These are phyloP conservation scores for Luscinia megarhynchos DNA, from an alignment of 2,797 vertebrate species.

Conservation along the genomic window DNA sequence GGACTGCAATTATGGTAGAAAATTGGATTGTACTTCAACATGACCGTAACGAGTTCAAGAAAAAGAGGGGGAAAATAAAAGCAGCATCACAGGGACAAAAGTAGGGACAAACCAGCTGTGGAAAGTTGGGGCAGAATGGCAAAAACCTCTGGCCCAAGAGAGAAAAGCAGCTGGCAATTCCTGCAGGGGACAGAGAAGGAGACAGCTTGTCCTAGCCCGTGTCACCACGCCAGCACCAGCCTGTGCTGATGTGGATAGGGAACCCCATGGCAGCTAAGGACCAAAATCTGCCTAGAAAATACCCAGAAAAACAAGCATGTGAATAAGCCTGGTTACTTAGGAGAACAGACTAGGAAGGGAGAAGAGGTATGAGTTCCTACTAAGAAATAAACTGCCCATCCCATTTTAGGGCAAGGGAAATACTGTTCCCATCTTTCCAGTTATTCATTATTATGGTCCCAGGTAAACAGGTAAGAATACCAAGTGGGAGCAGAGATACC, in stretches of 20 bases:
- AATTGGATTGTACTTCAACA: not conserved
- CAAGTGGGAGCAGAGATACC: not conserved
- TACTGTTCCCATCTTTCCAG: not conserved
- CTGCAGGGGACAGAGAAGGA: not conserved
- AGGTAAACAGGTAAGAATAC: not conserved
- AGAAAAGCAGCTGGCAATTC: not conserved
- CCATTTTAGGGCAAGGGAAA: not conserved
- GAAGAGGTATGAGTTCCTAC: not conserved
- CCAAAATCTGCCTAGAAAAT: not conserved
- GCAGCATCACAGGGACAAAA: not conserved
- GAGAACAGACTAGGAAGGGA: not conserved
- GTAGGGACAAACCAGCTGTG: not conserved
- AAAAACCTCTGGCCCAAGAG: not conserved
- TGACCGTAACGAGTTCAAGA: not conserved
- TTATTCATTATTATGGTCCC: not conserved
- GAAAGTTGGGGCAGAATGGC: not conserved
- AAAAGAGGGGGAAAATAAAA: not conserved
- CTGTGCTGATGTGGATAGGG: not conserved
- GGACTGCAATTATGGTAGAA: not conserved
- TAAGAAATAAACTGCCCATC: not conserved
- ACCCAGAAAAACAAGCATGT: not conserved
- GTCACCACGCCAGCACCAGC: not conserved
- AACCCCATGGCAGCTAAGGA: fast-evolving
- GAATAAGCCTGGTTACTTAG: not conserved
- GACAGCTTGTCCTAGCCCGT: fast-evolving